These are phyloP conservation scores for Papilio polyxenes DNA, from an alignment of 1,140 invertebrate genomes.

Conservation along the genomic window DNA sequence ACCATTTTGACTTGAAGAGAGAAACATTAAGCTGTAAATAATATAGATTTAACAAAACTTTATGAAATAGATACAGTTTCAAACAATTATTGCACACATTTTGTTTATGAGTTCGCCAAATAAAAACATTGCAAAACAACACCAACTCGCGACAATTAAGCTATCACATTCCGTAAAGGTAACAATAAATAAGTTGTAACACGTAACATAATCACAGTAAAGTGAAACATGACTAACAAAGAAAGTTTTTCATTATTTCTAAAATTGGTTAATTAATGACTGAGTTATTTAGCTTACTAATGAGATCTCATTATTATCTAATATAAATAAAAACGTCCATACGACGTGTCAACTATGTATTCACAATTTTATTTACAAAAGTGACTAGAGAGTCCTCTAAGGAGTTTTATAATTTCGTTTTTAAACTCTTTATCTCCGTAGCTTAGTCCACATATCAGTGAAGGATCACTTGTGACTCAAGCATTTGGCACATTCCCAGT, in stretches of 20 bases:
- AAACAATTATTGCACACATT: conserved; percentile 66
- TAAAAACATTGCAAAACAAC: conserved; percentile 73
- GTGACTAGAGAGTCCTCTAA: conserved; percentile 76
- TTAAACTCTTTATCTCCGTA: conserved; percentile 64
- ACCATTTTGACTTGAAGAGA: conserved; percentile 51
- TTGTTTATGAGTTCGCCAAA: conserved; percentile 62
- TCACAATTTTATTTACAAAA: conserved; percentile 79
- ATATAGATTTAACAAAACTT: conserved; percentile 53
- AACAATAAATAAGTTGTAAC: conserved; percentile 78
- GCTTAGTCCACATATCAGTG: conserved; percentile 69
- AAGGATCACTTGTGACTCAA: conserved; percentile 61
- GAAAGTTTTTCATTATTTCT: conserved; percentile 74
- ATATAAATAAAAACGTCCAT: conserved; percentile 75
- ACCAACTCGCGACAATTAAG: conserved; percentile 67
- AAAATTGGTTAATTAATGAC: conserved; percentile 78
- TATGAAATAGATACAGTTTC: conserved; percentile 52
- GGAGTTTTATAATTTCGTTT: conserved; percentile 69
- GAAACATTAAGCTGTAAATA: conserved; percentile 45
- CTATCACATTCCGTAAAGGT: conserved; percentile 76
- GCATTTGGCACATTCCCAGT: conserved; percentile 78
- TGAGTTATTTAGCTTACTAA: conserved; percentile 78
- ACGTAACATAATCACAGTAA: conserved; percentile 79
- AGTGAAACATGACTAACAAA: conserved; percentile 80
- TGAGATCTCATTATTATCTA: conserved; percentile 78
- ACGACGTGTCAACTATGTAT: conserved; percentile 76